Evolutionary conservation across 2,888 invertebrate genomes (phyloP).

Genomic region (Rhorus exstirpatorius): DNA sequence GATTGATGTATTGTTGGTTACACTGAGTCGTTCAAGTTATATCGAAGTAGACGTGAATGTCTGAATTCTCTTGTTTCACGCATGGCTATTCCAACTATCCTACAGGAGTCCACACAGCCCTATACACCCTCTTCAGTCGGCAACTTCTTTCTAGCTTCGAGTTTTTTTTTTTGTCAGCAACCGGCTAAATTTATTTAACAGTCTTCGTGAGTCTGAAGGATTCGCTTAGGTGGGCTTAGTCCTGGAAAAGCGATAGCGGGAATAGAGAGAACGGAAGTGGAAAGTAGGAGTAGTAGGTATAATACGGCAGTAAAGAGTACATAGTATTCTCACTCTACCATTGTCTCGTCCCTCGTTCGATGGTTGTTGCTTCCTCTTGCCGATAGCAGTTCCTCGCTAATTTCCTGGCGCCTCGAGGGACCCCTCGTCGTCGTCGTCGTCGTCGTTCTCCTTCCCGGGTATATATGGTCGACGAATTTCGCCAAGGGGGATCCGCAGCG

Average conservation of each 20-base stretch:
- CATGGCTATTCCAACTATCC: background rate
- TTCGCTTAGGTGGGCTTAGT: conserved; percentile 3
- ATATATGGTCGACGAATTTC: conserved; percentile 47
- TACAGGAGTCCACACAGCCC: background rate
- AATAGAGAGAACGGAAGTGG: conserved; percentile 31
- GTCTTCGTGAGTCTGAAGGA: background rate
- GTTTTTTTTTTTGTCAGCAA: background rate
- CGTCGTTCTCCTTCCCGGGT: conserved; percentile 11
- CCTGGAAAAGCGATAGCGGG: conserved; percentile 30
- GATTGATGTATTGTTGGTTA: background rate
- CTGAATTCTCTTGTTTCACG: background rate
- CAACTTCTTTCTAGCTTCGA: background rate
- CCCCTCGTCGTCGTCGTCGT: conserved; percentile 31
- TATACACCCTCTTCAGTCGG: background rate
- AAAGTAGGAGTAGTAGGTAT: conserved; percentile 45
- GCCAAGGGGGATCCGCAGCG: conserved; percentile 39
- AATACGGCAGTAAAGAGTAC: conserved; percentile 72
- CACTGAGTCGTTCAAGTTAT: background rate
- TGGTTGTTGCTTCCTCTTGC: conserved; percentile 71
- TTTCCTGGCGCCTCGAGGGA: conserved; percentile 77
- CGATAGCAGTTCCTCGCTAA: conserved; percentile 77
- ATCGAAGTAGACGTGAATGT: background rate
- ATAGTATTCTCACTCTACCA: conserved; percentile 73
- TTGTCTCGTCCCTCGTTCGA: conserved; percentile 76
- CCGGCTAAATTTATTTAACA: conserved; percentile 16